Base-by-base conservation (phyloP, 2,797 vertebrate species). In the Urocyon cinereoargenteus region DNA sequence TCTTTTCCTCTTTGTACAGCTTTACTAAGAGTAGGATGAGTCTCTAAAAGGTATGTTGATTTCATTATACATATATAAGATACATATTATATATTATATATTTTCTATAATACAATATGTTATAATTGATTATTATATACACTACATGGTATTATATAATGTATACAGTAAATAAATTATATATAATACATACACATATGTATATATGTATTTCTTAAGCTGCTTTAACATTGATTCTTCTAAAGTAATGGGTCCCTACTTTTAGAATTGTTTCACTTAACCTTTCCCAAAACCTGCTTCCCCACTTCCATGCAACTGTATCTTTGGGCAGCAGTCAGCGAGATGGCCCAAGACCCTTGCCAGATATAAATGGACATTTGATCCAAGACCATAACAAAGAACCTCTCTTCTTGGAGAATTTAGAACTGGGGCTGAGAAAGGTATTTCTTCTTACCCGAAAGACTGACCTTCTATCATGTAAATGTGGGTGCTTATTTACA, bases 181-280 rank as follows among this genome's bases (percentile, higher is more conserved):
- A 49, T 34, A 45, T 68, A 45, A 28, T 59, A 24, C 55, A 31
- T 13, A 59, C 68, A 36, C 51, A 9, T 3, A 49, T 62, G 12
- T 45, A 2, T 62, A 8, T 45, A 2, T 59, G 22, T 77, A 72
- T 72, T 45, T 93, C 82, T 93, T 90, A 93, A 73, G 13, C 7
- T 66, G 26, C 16, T 68, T 79, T 96, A 73, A 34, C 16, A 61
- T 4, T 64, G 62, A 86, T 75, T 92, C 5, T 45, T 91, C 49
- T 95, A 72, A 78, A 82, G 21, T 64, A 82, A 1, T 24, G 49
- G 22, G 31, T 26, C 66, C 31, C 53, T 77, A 61, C 55, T 95
- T 88, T 91, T 68, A 84, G 75, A 82, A 62, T 24, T 81, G 34
- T 94, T 83, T 89, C 45, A 72, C 22, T 93, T 79, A n/a, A 34